Evolutionary conservation across 1,140 invertebrate genomes (phyloP).

Genomic region (Neotoxoptera formosana): DNA sequence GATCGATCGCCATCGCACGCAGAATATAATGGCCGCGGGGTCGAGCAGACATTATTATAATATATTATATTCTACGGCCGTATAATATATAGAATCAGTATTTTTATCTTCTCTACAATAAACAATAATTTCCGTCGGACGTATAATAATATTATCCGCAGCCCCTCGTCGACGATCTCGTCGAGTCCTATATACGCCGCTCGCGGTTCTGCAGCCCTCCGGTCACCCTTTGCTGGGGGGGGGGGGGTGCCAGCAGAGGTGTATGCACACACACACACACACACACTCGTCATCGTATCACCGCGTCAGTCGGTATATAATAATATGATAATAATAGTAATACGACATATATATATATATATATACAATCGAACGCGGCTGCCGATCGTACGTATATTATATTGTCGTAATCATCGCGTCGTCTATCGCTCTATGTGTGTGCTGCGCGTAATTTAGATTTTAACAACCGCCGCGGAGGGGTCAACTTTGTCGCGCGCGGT

Average conservation of each 20-base stretch:
- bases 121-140: not conserved
- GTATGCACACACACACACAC: not conserved
- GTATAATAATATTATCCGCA: not conserved
- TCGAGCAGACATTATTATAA: too few relatives aligned
- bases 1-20: too few relatives aligned
- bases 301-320: too few relatives aligned
- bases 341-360: too few relatives aligned
- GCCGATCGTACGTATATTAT: not conserved
- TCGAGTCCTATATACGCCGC: not conserved
- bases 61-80: not conserved
- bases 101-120: not conserved
- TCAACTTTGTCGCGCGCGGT: not conserved
- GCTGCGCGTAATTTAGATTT: conserved; percentile 40
- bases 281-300: too few relatives aligned
- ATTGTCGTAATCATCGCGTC: not conserved
- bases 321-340: too few relatives aligned
- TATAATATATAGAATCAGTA: not conserved
- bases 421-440: too few relatives aligned
- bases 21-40: not conserved
- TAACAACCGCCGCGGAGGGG: conserved; percentile 36
- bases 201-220: not conserved
- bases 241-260: not conserved
- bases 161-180: not conserved
- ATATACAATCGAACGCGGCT: not conserved
- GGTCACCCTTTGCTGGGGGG: not conserved